Evolutionary conservation across 2,797 vertebrate genomes (phyloP).

Genomic region (Synaphobranchus kaupii): DNA sequence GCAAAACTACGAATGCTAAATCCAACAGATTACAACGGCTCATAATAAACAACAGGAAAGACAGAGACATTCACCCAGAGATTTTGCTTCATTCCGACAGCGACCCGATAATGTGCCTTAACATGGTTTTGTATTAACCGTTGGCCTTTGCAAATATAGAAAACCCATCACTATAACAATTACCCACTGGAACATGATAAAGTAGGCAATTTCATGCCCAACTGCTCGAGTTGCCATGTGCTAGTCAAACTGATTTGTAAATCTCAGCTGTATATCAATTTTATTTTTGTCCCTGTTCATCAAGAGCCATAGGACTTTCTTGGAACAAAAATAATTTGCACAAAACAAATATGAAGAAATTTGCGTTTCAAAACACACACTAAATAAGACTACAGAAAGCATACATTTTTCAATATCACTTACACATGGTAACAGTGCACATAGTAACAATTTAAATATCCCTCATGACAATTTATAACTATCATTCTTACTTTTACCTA

Average conservation of each 20-base stretch:
- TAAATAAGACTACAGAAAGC: not conserved
- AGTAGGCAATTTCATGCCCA: slow-evolving; percentile 75
- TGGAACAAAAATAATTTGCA: not conserved
- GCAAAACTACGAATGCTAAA: slow-evolving; percentile 26
- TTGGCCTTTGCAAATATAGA: slow-evolving; percentile 58
- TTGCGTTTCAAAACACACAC: not conserved
- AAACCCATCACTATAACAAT: slow-evolving; percentile 69
- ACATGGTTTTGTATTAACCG: slow-evolving; percentile 51
- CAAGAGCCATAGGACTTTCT: slow-evolving; percentile 29
- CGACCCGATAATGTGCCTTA: slow-evolving; percentile 44
- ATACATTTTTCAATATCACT: not conserved
- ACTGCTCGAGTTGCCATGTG: slow-evolving; percentile 66
- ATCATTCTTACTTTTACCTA: not conserved
- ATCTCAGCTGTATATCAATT: slow-evolving; percentile 62
- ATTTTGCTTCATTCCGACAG: slow-evolving; percentile 49
- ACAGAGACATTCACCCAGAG: slow-evolving; percentile 52
- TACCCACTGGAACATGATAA: slow-evolving; percentile 71
- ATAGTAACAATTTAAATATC: not conserved
- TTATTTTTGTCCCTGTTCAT: slow-evolving; percentile 54
- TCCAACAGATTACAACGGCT: slow-evolving; percentile 53
- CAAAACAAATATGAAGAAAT: not conserved
- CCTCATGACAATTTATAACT: not conserved
- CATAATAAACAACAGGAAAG: slow-evolving; percentile 36
- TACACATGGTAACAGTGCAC: too few relatives aligned
- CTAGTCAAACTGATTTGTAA: slow-evolving; percentile 62